phyloP scores from a whole-genome alignment of 2,113 vertebrate species.

The Sapayoa aenigma region DNA sequence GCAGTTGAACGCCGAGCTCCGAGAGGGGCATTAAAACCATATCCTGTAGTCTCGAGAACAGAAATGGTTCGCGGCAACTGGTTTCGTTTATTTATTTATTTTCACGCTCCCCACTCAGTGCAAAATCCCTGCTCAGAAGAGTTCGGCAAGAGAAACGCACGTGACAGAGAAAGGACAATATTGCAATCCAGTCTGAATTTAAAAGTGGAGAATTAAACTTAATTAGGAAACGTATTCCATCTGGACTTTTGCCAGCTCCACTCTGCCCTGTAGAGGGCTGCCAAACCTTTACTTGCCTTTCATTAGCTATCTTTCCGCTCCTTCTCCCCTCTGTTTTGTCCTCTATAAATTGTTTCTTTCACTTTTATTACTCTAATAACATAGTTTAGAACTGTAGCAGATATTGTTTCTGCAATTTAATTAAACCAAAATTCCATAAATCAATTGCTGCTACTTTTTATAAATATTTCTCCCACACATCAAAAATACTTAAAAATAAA shows the following conservation, averaged over 20 bases:
- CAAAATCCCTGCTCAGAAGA: not conserved
- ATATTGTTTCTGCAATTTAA: conserved; percentile 23
- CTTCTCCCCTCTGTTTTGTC: not conserved
- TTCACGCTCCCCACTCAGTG: not conserved
- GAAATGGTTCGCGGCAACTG: not conserved
- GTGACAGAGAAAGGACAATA: not conserved
- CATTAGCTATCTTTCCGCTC: not conserved
- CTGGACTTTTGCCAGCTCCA: not conserved
- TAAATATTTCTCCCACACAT: not conserved
- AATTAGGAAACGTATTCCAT: conserved; percentile 31
- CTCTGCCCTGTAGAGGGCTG: conserved; percentile 37
- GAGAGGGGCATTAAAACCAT: conserved; percentile 44
- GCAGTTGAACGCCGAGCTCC: not conserved
- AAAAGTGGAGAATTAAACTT: not conserved
- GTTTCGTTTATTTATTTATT: not conserved
- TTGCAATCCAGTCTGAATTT: not conserved
- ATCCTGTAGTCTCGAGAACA: not conserved
- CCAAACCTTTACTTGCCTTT: conserved; percentile 26
- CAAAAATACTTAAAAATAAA: conserved; percentile 9
- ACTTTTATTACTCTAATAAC: conserved; percentile 37
- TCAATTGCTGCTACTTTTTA: not conserved
- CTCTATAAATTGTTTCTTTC: conserved; percentile 32
- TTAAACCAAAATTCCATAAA: not conserved
- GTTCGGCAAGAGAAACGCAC: not conserved
- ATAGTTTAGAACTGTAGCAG: not conserved